Percentiles rank a stretch among this genome's conserved stretches.
Evolutionary conservation across 2,888 invertebrate genomes (phyloP).

Genomic region (Ormyrus labotus): DNA sequence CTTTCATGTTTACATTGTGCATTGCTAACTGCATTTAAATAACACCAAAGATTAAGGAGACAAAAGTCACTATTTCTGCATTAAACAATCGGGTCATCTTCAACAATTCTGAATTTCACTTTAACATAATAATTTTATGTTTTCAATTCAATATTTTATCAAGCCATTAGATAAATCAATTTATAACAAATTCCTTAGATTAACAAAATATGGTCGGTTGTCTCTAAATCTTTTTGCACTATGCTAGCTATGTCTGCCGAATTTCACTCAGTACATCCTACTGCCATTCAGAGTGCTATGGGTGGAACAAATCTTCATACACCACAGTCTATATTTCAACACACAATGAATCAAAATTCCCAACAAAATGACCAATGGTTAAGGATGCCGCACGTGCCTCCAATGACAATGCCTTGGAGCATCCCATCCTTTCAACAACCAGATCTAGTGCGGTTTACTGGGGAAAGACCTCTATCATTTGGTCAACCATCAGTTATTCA

Average conservation of each 20-base stretch:
- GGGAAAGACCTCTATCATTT: constrained; percentile 61
- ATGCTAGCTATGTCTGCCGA: constrained; percentile 59
- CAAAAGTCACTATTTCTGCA: constrained; percentile 42
- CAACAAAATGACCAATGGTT: constrained; percentile 67
- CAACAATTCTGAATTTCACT: neutral
- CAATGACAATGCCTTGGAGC: constrained; percentile 71
- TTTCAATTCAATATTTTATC: too few relatives aligned
- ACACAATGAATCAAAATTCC: constrained; percentile 68
- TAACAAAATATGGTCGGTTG: constrained; percentile 29
- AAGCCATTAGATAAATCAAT: neutral
- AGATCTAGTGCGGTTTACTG: constrained; percentile 69
- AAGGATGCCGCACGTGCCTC: constrained; percentile 67
- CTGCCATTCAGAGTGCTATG: constrained; percentile 66
- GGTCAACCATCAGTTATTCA: constrained; percentile 57
- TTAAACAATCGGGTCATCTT: neutral
- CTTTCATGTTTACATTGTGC: neutral
- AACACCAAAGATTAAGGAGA: constrained; percentile 35
- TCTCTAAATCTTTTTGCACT: constrained; percentile 45
- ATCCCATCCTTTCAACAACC: constrained; percentile 66
- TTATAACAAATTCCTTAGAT: neutral
- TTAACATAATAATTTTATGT: too few relatives aligned
- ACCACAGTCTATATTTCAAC: constrained; percentile 72
- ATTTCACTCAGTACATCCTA: constrained; percentile 58
- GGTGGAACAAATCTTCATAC: constrained; percentile 70
- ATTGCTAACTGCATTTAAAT: neutral